Base-by-base conservation (phyloP, 2,888 invertebrate genomes). In the Margaritifera margaritifera region DNA sequence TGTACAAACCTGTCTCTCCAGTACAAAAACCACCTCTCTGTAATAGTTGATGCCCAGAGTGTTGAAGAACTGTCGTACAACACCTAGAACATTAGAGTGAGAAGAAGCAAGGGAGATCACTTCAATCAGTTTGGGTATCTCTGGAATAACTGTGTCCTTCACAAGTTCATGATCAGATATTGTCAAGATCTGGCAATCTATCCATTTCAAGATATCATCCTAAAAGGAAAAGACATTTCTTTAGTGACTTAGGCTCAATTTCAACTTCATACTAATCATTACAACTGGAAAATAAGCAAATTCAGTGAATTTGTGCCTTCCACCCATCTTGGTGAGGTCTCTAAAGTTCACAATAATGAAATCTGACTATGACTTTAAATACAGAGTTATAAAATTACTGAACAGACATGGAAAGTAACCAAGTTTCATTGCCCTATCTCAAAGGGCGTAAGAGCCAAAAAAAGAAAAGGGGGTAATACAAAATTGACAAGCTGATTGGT, bases 11-110 rank as follows among this genome's bases (percentile, higher is more conserved):
- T 80, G 82, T 66, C 79, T 83, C 59, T 88, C 87, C 22, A 84
- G 69, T 51, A 80, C 77, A 51, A 86, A 74, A 24, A 85, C 80
- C 22, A 83, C 81, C 2, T 79, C 64, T 31, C 83, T 79, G 80
- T 84, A 87, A 75, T 86, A 88, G 68, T 85, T 80, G 57, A 88
- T 79, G 25, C 80, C 81, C 18, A 88, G 72, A 8, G 75, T 65
- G n/a, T 64, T 69, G 74, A 81, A 87, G 76, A 85, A 83, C 58
- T 82, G 78, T 15, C 73, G 69, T 25, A 86, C 75, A 19, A 80
- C 80, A 11, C 79, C 80, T 11, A 84, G 74, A 6, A 84, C 81
- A 5, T 79, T 83, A 64, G 81, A 79, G 68, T 81, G 77, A 8
- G 79, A 80, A 5, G 75, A 73, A 15, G 80, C 71, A 8, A 72